These are phyloP conservation scores for Manis pentadactyla DNA, from an alignment of 2,797 vertebrate species.

Conservation along the genomic window DNA sequence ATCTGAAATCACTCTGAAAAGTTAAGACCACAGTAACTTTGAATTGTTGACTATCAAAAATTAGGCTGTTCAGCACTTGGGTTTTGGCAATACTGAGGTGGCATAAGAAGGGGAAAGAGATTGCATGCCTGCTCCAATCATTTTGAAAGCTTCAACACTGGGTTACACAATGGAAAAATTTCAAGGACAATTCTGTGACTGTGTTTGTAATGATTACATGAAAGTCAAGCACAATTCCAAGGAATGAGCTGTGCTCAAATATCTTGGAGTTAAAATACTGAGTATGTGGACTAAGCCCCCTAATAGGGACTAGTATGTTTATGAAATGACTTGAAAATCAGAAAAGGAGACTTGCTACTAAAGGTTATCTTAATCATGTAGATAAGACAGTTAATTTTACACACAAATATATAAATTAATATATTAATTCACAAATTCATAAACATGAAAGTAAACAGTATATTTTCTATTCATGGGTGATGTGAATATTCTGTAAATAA, in stretches of 20 bases:
- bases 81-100: conserved; percentile 74
- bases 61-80: conserved; percentile 77
- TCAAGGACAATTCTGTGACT: conserved; percentile 76
- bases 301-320: not conserved
- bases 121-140: conserved; percentile 57
- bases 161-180: conserved; percentile 82
- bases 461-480: not conserved
- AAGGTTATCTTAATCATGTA: not conserved
- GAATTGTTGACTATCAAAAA: conserved; percentile 79
- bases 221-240: conserved; percentile 62
- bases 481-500: not conserved
- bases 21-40: conserved; percentile 79
- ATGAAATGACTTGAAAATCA: conserved; percentile 11
- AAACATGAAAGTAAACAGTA: not conserved
- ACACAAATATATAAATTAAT: not conserved
- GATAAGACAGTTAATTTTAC: not conserved
- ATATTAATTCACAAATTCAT: conserved; percentile 5
- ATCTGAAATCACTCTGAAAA: conserved; percentile 79
- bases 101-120: conserved; percentile 68
- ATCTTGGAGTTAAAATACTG: conserved; percentile 66
- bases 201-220: conserved; percentile 66
- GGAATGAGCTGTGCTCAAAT: conserved; percentile 60
- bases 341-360: not conserved
- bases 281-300: not conserved
- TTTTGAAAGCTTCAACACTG: conserved; percentile 77